A percentile compares a stretch with the other conserved stretches of the same genome.
Conservation (phyloP, 64 coral and sea anemone species). For the Pachyseris speciosa region DNA sequence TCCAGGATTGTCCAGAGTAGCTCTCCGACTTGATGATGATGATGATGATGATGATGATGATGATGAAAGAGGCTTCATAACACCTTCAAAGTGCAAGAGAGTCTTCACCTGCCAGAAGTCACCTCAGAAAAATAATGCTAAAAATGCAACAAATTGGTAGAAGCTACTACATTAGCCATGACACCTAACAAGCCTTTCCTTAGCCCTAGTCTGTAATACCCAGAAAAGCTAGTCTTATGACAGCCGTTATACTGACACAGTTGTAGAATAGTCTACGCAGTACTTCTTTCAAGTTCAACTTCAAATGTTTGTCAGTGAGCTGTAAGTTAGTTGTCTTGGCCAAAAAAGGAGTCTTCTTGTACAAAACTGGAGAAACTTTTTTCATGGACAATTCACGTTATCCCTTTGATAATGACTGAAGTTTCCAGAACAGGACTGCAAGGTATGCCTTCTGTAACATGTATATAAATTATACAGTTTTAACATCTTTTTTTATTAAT, state of each 20-base stretch:
- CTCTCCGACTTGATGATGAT: no score
- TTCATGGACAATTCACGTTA: constrained; percentile 34
- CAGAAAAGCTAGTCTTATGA: constrained; percentile 63
- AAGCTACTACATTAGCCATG: constrained; percentile 6
- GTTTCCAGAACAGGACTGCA: constrained; percentile 1
- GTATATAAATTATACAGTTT: background rate
- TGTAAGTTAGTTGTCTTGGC: constrained; percentile 67
- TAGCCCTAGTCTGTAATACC: constrained; percentile 68
- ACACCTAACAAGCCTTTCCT: constrained; percentile 59
- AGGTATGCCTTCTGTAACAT: constrained; percentile 9
- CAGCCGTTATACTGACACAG: constrained; percentile 45
- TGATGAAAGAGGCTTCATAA: no score
- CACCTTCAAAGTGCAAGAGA: no score
- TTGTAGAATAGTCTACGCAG: constrained; percentile 37
- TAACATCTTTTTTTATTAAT: constrained; percentile 10
- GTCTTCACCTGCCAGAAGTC: no score
- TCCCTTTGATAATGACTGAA: constrained; percentile 60
- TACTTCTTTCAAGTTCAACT: constrained; percentile 73
- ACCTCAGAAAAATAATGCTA: no score
- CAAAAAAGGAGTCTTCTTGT: constrained; percentile 57
- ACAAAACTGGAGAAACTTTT: constrained; percentile 64
- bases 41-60: no score
- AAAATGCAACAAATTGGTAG: no score
- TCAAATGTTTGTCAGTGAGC: constrained; percentile 73
- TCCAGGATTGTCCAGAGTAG: no score